Percentiles rank a stretch among this genome's conserved stretches.
Conservation (phyloP, 37 sponge, comb jelly and placozoan species). For the Spongilla lacustris region DNA sequence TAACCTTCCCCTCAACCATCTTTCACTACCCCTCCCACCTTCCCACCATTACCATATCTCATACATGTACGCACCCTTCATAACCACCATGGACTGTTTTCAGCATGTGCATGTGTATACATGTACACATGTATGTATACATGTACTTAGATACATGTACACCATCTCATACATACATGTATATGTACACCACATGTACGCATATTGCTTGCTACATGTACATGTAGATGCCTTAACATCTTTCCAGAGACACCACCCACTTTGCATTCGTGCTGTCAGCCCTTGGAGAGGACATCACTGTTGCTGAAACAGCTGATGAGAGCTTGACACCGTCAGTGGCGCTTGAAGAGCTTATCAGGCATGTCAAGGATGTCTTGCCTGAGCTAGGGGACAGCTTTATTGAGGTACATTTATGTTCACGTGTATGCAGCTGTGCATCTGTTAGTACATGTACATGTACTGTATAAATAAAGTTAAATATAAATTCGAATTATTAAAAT, state of each 20-base stretch:
- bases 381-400: conserved; percentile 61
- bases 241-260: conserved; percentile 43
- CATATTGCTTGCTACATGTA: too few relatives aligned
- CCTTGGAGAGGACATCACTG: conserved; percentile 4
- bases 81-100: not conserved
- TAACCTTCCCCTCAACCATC: not conserved
- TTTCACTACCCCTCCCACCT: not conserved
- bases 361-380: conserved; percentile 79
- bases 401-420: conserved; percentile 13
- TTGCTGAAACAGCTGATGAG: not conserved
- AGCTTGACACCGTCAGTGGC: not conserved
- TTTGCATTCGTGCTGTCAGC: conserved; percentile 54
- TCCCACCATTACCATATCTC: not conserved
- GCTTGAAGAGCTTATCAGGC: not conserved
- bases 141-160: too few relatives aligned
- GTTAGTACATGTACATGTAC: not conserved
- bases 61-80: not conserved
- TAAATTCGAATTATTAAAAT: too few relatives aligned
- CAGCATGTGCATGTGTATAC: too few relatives aligned
- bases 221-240: not conserved
- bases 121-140: too few relatives aligned
- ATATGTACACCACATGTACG: too few relatives aligned
- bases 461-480: too few relatives aligned
- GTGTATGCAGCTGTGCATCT: not conserved
- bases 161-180: too few relatives aligned